Base-by-base conservation (phyloP, 1,140 invertebrate genomes). In the Diprion similis region DNA sequence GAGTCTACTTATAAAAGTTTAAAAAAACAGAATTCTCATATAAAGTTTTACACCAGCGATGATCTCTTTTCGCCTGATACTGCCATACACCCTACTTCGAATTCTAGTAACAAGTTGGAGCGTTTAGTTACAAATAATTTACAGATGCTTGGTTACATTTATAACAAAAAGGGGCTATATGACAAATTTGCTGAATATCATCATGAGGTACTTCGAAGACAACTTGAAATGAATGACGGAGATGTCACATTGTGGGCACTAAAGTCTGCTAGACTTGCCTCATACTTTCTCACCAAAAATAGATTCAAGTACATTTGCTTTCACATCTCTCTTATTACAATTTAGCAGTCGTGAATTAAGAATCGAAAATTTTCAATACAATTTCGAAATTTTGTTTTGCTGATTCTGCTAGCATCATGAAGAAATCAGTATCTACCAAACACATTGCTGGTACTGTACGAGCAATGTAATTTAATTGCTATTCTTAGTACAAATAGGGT, bases 231-330 rank as follows among this genome's bases (percentile, higher is more conserved):
- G 81, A 85, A 86, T 73, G 87, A 90, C 72, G 91, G 90, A 78
- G 90, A 92, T 68, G 88, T 90, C 0, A 81, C 91, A 70, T 91
- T 92, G 66, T 93, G 92, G 92, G 88, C 90, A 7, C 75, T 91
- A 51, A 90, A 92, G 79, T 88, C 90, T 70, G 91, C 91, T 0
- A 90, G 90, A 6, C 84, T 93, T 0, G 91, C 91, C 10, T 91
- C 91, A 77, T 89, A 89, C 74, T 90, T 90, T 68, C 73, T 81
- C 8, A 75, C 82, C n/a, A 83, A 85, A 46, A 82, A 87, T 64
- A 81, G 88, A 47, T 90, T 88, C 76, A 71, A 19, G 69, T 70
- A 68, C 8, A 64, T 15, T 37, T 37, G 6, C 24, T 37, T 37
- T 37, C 24, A 37, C 24, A 37, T 37, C 6, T 37, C 24, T 37